Base-by-base conservation (phyloP, 2,888 invertebrate species). In the Amphipoea lucens region DNA sequence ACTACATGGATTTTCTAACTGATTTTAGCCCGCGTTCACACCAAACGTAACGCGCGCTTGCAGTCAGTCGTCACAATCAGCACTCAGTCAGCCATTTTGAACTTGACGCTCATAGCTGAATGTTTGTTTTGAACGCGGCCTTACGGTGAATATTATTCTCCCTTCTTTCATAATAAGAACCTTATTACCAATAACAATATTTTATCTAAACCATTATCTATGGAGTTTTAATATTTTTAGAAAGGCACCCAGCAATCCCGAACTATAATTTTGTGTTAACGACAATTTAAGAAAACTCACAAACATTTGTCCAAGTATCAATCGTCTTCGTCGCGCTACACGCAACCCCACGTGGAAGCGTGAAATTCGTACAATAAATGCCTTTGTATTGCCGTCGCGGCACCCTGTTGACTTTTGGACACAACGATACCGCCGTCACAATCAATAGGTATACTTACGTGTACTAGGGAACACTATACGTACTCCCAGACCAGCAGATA, bases 321-420 rank as follows among this genome's bases (percentile, higher is more conserved):
- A 95, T 60, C 51, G 0, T 0, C 0, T 1, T 1, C 0, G 62
- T 85, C 89, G 70, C 70, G 6, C 81, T 93, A 92, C 73, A 90
- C 23, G 71, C 87, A 92, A 92, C 96, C 96, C 96, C 93, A 94
- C 92, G 92, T 92, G 94, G 93, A 92, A 95, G 95, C 96, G 96
- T 96, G 95, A 96, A 96, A 96, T 96, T 96, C 95, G 95, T 95
- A 96, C 96, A 96, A 97, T 96, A 96, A 97, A 96, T 96, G 97
- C 95, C 95, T 95, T 96, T 96, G 96, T 96, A 96, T 95, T 94
- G 96, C 91, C 93, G 92, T 94, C 93, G 95, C 92, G 94, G 92
- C 80, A 88, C 91, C 91, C 92, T 95, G 95, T 95, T 95, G 95
- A 95, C 95, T 95, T 94, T 92, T 91, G 91, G 91, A 91, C 91